phyloP scores from a whole-genome alignment of 2,113 vertebrate genomes.

The Tyto alba region DNA sequence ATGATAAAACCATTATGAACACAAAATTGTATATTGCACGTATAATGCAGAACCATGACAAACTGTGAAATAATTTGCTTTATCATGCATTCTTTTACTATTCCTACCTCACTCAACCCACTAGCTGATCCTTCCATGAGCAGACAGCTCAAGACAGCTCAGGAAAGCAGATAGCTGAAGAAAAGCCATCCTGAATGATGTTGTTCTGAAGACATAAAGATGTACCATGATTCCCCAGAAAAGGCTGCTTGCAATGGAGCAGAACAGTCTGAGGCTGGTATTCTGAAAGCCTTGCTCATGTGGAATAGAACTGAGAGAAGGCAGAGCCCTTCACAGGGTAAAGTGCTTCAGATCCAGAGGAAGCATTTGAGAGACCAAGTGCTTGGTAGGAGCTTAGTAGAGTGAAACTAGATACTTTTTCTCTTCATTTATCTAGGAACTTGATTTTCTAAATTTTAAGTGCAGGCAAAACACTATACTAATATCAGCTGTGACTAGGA shows the following conservation, averaged over 20 bases:
- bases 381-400: neutral
- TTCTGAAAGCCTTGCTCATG: neutral
- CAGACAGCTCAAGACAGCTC: too few species aligned
- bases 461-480: neutral
- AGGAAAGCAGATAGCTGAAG: neutral
- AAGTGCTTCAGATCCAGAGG: neutral
- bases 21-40: neutral
- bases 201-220: neutral
- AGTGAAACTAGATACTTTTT: neutral
- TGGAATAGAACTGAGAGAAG: neutral
- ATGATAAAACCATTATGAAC: neutral
- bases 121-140: neutral
- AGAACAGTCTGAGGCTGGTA: neutral
- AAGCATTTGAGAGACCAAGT: neutral
- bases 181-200: neutral
- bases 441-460: neutral
- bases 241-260: neutral
- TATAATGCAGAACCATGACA: neutral
- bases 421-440: neutral
- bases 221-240: neutral
- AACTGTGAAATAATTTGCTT: neutral
- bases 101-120: neutral
- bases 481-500: neutral
- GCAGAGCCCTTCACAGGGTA: neutral
- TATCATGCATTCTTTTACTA: neutral